Evolutionary conservation across 92 coral and sea anemone species (phyloP), one percentile per base, ranked within the genome.

Genomic region (Bergia puertoricense): DNA sequence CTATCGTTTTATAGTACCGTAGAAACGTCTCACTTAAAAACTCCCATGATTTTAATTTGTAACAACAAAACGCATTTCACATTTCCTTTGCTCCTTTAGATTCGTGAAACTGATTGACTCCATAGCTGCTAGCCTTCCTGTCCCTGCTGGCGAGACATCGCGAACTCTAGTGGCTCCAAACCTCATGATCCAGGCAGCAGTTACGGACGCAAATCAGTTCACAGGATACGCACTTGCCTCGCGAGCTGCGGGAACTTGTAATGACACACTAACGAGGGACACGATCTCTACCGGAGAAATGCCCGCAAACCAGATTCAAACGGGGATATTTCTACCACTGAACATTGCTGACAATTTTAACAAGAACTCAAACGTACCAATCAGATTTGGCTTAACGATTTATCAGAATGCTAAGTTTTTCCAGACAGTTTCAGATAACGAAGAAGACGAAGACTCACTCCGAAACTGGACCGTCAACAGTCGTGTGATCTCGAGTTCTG

Each of bases 351-450:
- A 85, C 71, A 86, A 80, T 7, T 45, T 72, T 45, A 50, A 37
- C 79, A 89, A 56, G 62, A 38, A 6, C 44, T 36, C 80, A 30
- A 68, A 42, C 10, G 72, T 42, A 56, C 23, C 87, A 2, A 88
- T 86, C 18, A 94, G 96, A 51, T 68, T 96, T 36, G 93, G 88
- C 36, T 95, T 96, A 74, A 89, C 91, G 30, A 74, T 92, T 79
- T 91, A 92, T 74, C 96, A 90, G 74, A 91, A 93, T 48, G 91
- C 94, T 75, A 91, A 93, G 87, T 86, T 96, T 48, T 95, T 96
- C 79, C 95, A 95, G 75, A 88, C 92, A 22, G 79, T 76, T 76
- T 65, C 6, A 54, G 84, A 80, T 80, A 88, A 89, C 22, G 92
- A 85, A 45, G 83, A 89, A 20, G 91, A 89, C 74, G 88, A 36